These are phyloP conservation scores for Drosophila seclusa DNA, from an alignment of 2,888 invertebrate species.

Conservation along the genomic window DNA sequence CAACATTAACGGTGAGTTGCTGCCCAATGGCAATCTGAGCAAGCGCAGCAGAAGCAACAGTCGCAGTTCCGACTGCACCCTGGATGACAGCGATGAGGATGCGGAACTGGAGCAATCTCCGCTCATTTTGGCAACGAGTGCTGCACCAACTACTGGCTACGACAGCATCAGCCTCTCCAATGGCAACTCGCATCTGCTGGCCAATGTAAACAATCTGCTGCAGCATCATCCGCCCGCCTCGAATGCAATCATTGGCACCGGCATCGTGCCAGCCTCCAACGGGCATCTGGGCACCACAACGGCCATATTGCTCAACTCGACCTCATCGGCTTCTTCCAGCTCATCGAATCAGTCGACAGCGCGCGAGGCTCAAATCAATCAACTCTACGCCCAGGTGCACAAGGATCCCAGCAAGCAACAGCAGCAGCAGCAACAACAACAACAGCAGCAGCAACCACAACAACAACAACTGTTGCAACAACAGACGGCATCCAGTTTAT, in stretches of 20 bases:
- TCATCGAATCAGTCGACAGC: conserved; percentile 75
- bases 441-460: conserved; percentile 69
- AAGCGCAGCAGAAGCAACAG: conserved; percentile 86
- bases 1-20: conserved; percentile 41
- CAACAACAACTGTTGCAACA: conserved; percentile 45
- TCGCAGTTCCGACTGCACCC: conserved; percentile 80
- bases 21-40: conserved; percentile 74
- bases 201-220: conserved; percentile 83
- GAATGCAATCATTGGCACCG: conserved; percentile 38
- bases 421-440: conserved; percentile 59
- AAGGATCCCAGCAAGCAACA: conserved; percentile 85
- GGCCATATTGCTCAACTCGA: conserved; percentile 81
- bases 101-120: conserved; percentile 74
- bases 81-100: conserved; percentile 83
- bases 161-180: conserved; percentile 84
- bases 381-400: conserved; percentile 86
- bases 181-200: conserved; percentile 85
- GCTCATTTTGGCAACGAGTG: conserved; percentile 37
- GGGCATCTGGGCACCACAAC: conserved; percentile 81
- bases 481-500: conserved; percentile 75
- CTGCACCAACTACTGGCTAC: conserved; percentile 24
- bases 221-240: conserved; percentile 76
- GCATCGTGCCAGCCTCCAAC: conserved; percentile 48
- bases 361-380: conserved; percentile 84
- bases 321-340: conserved; percentile 75